Conservation (phyloP, 2,888 invertebrate species). For the Tipula unca region DNA sequence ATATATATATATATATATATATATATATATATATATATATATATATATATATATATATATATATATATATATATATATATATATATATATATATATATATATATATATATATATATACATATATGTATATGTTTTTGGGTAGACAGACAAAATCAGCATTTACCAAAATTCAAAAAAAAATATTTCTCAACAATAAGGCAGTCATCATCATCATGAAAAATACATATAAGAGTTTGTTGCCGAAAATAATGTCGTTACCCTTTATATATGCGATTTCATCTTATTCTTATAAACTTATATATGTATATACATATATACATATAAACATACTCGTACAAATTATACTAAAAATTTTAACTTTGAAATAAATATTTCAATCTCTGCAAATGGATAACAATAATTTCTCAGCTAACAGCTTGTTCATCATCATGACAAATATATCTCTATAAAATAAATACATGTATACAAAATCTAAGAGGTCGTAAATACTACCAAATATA, state of each 20-base stretch:
- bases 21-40: background rate
- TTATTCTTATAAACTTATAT: background rate
- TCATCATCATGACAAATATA: background rate
- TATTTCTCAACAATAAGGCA: background rate
- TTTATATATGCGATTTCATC: background rate
- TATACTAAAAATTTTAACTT: background rate
- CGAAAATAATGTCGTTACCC: background rate
- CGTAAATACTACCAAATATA: background rate
- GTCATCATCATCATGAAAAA: background rate
- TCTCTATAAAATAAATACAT: background rate
- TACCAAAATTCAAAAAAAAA: background rate
- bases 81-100: background rate
- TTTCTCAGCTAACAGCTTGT: background rate
- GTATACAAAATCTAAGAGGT: background rate
- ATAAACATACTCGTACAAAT: no score
- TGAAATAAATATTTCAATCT: background rate
- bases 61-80: background rate
- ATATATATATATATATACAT: background rate
- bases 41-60: background rate
- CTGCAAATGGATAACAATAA: background rate
- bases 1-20: background rate
- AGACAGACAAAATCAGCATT: background rate
- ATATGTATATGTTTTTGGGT: background rate
- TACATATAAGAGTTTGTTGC: background rate
- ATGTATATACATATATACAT: background rate